Base-by-base conservation (phyloP, 2,888 invertebrate genomes). In the Thera obeliscata region DNA sequence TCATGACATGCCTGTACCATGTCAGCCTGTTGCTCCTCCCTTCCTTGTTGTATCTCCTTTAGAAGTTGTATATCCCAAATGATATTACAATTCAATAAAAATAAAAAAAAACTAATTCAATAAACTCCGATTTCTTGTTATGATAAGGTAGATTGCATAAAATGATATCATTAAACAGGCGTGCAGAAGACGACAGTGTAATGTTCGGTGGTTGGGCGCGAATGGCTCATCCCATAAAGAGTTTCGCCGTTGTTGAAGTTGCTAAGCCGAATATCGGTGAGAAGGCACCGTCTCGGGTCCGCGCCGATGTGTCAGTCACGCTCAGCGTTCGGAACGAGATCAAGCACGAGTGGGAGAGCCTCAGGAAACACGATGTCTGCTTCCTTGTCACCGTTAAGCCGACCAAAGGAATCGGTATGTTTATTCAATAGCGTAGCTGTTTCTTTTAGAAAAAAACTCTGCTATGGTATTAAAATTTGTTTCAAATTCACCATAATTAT, bases 151-250 rank as follows among this genome's bases (percentile, higher is more conserved):
- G 12, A 12, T 12, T 12, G 7, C 36, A 12, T 36, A 12, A 48
- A 11, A 56, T 35, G 33, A 35, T 35, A 12, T 36, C 3, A 52
- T 59, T 59, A 67, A 68, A 2, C 80, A 97, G 97, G 97, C 95
- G 95, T 85, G 94, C 98, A 0, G 99, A 99, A 94, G 98, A 98
- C 84, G 96, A 95, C 0, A 95, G 95, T 62, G 95, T 96, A 0
- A 96, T 97, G 80, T 99, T 98, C 91, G 99, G 99, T 11, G 99
- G 99, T 2, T 99, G 99, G 99, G 99, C 99, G 0, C 95, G 99
- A 71, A 99, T 99, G 99, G 99, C 99, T 0, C 97, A 99, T 78
- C 98, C 99, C 0, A 97, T 99, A 66, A 95, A 96, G 7, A 96
- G 96, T 69, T 99, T 99, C 89, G 97, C 97, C 2, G 98, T 99